phyloP scores from a whole-genome alignment of 1,140 invertebrate species.

The Heterodera carotae region DNA sequence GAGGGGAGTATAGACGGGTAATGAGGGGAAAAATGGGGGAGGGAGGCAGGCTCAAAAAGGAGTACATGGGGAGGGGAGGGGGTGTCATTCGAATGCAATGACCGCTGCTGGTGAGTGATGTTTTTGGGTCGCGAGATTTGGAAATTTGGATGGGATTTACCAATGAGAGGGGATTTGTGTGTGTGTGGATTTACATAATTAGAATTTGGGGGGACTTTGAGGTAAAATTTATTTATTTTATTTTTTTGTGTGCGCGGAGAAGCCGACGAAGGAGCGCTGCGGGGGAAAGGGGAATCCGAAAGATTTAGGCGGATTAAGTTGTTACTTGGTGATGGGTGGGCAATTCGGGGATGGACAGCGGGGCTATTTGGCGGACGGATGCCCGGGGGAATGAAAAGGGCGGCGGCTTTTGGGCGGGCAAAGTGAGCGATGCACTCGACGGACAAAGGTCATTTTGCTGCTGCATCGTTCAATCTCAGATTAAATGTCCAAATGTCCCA shows the following conservation, averaged over 20 bases:
- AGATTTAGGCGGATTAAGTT: not conserved
- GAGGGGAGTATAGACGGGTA: too few relatives aligned
- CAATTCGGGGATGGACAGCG: too few relatives aligned
- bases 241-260: not conserved
- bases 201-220: not conserved
- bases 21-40: too few relatives aligned
- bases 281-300: not conserved
- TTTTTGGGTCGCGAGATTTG: too few relatives aligned
- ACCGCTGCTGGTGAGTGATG: too few relatives aligned
- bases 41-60: too few relatives aligned
- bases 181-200: too few relatives aligned
- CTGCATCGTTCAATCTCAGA: not conserved
- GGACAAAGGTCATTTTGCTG: not conserved
- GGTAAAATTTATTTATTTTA: not conserved
- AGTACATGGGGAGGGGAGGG: too few relatives aligned
- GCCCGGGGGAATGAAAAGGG: not conserved
- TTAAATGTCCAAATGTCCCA: not conserved
- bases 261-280: not conserved
- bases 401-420: too few relatives aligned
- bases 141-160: too few relatives aligned
- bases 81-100: too few relatives aligned
- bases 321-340: not conserved
- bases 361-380: not conserved
- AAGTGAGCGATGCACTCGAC: not conserved
- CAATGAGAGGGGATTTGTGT: too few relatives aligned